Base-by-base conservation (phyloP, 2,113 vertebrate species). In the Dolichallabes microphthalmus region DNA sequence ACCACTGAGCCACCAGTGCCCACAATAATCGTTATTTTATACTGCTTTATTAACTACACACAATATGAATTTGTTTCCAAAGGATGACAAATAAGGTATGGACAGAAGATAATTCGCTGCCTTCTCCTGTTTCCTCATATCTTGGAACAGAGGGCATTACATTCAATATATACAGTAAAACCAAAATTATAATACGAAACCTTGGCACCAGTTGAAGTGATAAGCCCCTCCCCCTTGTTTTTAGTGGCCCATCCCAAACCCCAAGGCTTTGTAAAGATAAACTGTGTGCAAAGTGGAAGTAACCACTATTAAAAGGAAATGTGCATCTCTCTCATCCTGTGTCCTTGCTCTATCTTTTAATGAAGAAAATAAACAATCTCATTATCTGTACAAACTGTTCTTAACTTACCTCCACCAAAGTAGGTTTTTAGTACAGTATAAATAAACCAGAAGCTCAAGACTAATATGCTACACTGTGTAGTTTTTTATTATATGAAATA, bases 401-500 rank as follows among this genome's bases (percentile, higher is more conserved):
- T 39, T 71, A 73, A 10, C 39, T 45, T n/a, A 13, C 35, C 22
- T 15, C 22, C 0, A 71, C 39, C 12, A 20, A 50, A 15, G 52
- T n/a, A 2, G 0, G 20, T 79, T 79, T 79, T 11, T 60, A 12
- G 27, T 50, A 52, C 39, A 12, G 27, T 50, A 52, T 17, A 64
- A n/a, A 9, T 2, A 82, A 55, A 27, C 32, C 3, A 6, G 0
- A 69, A 45, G 76, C 30, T 35, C 61, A 57, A 76, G 53, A 60
- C 13, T 64, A 77, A 79, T 13, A 32, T 0, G 14, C 90, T 64
- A 81, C 64, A 86, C 90, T 90, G 89, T 89, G 89, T 89, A 57
- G 19, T 55, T 86, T 86, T 77, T 94, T 94, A 94, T 94, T 94
- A 69, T 91, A 86, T 87, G 87, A 87, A 86, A 88, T 55, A 92